Evolutionary conservation across 1,140 invertebrate species (phyloP).

Genomic region (Bombus superbus): DNA sequence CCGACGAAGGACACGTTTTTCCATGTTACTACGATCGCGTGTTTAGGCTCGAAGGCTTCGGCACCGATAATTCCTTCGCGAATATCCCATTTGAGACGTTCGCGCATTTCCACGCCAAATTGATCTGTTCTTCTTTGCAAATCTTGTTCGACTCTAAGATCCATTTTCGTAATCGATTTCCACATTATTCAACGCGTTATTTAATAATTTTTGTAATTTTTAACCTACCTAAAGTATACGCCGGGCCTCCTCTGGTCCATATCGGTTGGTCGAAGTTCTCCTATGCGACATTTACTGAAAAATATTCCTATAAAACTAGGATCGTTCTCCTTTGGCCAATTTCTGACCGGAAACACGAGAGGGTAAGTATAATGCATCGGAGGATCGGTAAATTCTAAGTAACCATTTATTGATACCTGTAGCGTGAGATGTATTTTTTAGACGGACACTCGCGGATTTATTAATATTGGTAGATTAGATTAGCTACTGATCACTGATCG

Average conservation of each 20-base stretch:
- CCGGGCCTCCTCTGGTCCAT: constrained; percentile 86
- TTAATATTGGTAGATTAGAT: background rate
- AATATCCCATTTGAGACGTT: constrained; percentile 94
- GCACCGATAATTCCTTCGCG: constrained; percentile 95
- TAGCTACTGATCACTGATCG: background rate
- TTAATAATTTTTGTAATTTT: background rate
- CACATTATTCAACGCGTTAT: background rate
- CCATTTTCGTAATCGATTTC: background rate
- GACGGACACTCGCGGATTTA: background rate
- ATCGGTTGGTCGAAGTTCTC: constrained; percentile 83
- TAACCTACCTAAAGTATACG: constrained; percentile 87
- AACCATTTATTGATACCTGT: constrained; percentile 93
- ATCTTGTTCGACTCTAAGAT: constrained; percentile 86
- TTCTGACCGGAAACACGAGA: constrained; percentile 91
- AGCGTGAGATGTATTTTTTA: constrained; percentile 34
- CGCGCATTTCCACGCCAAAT: constrained; percentile 92
- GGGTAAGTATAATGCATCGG: constrained; percentile 93
- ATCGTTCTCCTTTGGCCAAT: constrained; percentile 93
- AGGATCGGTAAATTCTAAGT: constrained; percentile 95
- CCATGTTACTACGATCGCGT: constrained; percentile 96
- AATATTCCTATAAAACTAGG: constrained; percentile 97
- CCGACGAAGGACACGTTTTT: constrained; percentile 97
- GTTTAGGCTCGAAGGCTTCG: constrained; percentile 94
- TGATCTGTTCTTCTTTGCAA: constrained; percentile 90
- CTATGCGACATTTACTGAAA: constrained; percentile 93